Percentiles rank a stretch among this genome's conserved stretches.
phyloP scores from a whole-genome alignment of 2,888 invertebrate genomes.

The Dioctria linearis region DNA sequence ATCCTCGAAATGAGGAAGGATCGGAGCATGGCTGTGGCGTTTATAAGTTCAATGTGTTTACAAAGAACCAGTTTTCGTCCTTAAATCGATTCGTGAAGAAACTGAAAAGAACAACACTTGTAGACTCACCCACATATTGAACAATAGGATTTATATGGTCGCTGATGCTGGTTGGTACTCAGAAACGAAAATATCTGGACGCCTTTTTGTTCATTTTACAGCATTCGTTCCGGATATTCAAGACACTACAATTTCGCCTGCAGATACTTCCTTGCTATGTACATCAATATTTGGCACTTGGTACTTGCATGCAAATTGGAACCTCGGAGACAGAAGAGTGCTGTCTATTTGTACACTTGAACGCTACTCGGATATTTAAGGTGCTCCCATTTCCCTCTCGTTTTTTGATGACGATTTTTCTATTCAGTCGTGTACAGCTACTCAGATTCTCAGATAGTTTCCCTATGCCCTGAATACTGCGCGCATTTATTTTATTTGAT shows the following conservation, averaged over 20 bases:
- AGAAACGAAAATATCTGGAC: too few species aligned
- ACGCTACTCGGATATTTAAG: constrained; percentile 24
- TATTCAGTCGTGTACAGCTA: background rate
- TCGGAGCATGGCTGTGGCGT: background rate
- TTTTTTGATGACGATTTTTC: background rate
- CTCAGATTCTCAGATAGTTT: background rate
- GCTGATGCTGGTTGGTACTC: too few species aligned
- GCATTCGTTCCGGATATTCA: background rate
- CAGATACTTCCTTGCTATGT: constrained; percentile 11
- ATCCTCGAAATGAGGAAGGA: too few species aligned
- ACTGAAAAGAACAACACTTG: too few species aligned
- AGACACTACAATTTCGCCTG: constrained; percentile 31
- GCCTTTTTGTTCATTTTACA: too few species aligned
- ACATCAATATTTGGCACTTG: constrained; percentile 38
- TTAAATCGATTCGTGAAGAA: constrained; percentile 30
- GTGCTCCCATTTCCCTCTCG: background rate
- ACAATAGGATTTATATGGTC: too few species aligned
- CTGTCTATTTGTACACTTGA: constrained; percentile 20
- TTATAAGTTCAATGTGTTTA: constrained; percentile 27
- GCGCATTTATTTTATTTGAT: background rate
- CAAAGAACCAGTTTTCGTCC: constrained; percentile 27
- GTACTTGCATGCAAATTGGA: constrained; percentile 20
- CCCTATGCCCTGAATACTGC: background rate
- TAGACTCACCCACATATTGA: too few species aligned
- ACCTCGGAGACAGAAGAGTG: background rate